Evolutionary conservation across 2,888 invertebrate genomes (phyloP).

Genomic region (Leptopilina syphax): DNA sequence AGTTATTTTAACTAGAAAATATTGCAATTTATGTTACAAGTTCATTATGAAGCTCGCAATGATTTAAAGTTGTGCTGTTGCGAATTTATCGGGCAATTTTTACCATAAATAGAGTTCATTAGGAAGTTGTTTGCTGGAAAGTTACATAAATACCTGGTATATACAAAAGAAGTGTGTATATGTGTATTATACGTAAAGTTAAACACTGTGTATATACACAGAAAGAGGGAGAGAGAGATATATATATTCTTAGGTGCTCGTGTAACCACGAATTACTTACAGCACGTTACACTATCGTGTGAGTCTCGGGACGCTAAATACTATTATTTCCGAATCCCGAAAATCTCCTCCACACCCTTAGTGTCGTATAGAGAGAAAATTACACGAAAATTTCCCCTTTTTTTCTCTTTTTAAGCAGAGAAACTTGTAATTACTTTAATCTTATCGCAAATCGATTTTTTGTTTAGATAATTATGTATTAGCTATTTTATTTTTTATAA

Average conservation of each 20-base stretch:
- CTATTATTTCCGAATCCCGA: slow-evolving; percentile 53
- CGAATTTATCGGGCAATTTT: slow-evolving; percentile 3
- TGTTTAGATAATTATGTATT: no score
- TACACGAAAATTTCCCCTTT: slow-evolving; percentile 51
- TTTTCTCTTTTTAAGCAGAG: not conserved
- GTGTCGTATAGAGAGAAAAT: slow-evolving; percentile 53
- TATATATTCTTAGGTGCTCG: slow-evolving; percentile 15
- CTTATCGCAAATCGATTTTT: no score
- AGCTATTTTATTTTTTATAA: no score
- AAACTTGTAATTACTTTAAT: no score
- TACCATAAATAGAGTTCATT: slow-evolving; percentile 17
- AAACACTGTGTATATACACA: no score
- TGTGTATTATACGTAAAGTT: not conserved
- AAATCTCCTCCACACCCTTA: slow-evolving; percentile 51
- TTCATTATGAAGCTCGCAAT: not conserved
- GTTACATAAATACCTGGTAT: not conserved
- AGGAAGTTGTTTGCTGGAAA: slow-evolving; percentile 8
- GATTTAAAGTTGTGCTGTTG: not conserved
- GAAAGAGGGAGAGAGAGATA: no score
- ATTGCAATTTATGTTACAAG: not conserved
- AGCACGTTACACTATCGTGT: slow-evolving; percentile 47
- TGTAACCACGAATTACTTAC: slow-evolving; percentile 51
- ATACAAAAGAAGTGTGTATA: slow-evolving; percentile 34
- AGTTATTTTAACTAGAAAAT: not conserved
- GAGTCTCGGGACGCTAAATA: slow-evolving; percentile 46